phyloP scores from a whole-genome alignment of 2,113 vertebrate species.

The Rhipidura dahli region DNA sequence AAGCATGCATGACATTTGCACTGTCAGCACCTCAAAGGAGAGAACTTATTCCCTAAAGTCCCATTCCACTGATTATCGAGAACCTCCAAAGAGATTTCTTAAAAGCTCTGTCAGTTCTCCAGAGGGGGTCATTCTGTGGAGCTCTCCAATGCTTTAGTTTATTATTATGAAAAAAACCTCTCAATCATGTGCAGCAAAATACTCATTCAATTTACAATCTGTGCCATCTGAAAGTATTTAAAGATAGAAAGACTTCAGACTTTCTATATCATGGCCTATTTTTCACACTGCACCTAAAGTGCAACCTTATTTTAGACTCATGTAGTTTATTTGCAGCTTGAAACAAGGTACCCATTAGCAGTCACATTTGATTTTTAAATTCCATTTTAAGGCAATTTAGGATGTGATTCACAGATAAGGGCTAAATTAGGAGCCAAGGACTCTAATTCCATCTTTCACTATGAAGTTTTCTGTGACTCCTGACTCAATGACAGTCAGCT shows the following conservation, averaged over 20 bases:
- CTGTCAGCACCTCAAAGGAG: constrained; percentile 8
- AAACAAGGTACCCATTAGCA: not conserved
- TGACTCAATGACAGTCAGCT: constrained; percentile 25
- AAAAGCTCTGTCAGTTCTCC: constrained; percentile 22
- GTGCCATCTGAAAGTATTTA: not conserved
- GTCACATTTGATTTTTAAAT: not conserved
- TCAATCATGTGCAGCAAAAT: not conserved
- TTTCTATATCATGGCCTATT: not conserved
- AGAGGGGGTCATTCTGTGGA: not conserved
- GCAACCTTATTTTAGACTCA: not conserved
- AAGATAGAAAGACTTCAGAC: not conserved
- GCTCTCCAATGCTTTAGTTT: not conserved
- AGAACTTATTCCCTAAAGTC: constrained; percentile 29
- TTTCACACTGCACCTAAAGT: not conserved
- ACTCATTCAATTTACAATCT: not conserved
- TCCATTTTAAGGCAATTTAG: not conserved
- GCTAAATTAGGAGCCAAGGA: not conserved
- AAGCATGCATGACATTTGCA: constrained; percentile 22
- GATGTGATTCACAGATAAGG: not conserved
- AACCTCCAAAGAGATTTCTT: not conserved
- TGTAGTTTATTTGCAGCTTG: not conserved
- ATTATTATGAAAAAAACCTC: not conserved
- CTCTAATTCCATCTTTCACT: not conserved
- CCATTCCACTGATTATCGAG: not conserved
- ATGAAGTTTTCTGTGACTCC: constrained; percentile 28